Percentiles rank a stretch among this genome's conserved stretches.
Evolutionary conservation across 2,797 vertebrate genomes (phyloP).

Genomic region (Argentina silus): DNA sequence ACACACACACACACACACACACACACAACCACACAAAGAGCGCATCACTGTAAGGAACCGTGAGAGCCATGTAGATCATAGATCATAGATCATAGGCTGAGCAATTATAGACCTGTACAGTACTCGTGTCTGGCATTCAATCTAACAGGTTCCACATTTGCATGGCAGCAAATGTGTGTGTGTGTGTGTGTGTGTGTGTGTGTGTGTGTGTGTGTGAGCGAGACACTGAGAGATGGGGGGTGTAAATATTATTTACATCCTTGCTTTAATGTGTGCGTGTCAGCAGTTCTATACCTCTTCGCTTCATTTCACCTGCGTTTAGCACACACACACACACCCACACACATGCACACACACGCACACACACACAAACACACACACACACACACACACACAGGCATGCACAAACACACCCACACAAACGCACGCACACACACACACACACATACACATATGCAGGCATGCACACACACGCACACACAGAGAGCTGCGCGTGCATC

Average conservation of each 20-base stretch:
- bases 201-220: background rate
- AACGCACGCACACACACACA: constrained; percentile 19
- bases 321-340: constrained; percentile 7
- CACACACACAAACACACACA: no score
- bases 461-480: constrained; percentile 14
- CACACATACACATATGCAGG: no score
- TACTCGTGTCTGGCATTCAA: constrained; percentile 31
- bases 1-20: background rate
- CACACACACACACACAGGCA: constrained; percentile 10
- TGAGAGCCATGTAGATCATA: constrained; percentile 19
- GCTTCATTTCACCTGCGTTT: background rate
- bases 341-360: constrained; percentile 18
- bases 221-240: constrained; percentile 1
- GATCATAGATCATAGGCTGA: constrained; percentile 8
- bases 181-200: constrained; percentile 1
- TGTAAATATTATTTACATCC: constrained; percentile 13
- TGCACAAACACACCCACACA: no score
- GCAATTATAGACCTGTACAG: constrained; percentile 36
- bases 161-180: constrained; percentile 17
- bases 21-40: constrained; percentile 17
- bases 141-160: constrained; percentile 42
- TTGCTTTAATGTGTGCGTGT: constrained; percentile 27
- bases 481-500: constrained; percentile 2
- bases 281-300: constrained; percentile 13
- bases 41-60: constrained; percentile 1